phyloP scores from a whole-genome alignment of 2,797 vertebrate genomes.

The Enteromius viviparus region DNA sequence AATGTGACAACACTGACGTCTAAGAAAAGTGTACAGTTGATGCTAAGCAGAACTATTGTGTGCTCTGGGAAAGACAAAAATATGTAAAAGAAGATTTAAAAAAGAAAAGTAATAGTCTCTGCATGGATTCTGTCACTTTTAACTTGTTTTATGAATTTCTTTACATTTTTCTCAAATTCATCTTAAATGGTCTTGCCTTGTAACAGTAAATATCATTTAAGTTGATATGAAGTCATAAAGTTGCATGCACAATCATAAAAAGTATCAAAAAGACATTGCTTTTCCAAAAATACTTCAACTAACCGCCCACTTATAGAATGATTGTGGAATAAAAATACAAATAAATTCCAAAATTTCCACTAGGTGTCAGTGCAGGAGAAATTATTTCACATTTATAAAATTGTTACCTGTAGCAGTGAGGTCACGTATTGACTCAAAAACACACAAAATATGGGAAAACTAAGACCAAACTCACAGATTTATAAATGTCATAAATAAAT shows the following conservation, averaged over 20 bases:
- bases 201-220: background rate
- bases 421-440: too few species aligned
- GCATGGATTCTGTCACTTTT: background rate
- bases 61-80: slow-evolving; percentile 67
- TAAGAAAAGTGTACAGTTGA: slow-evolving; percentile 64
- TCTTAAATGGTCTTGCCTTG: too few species aligned
- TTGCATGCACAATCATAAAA: background rate
- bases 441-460: background rate
- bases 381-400: background rate
- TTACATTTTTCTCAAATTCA: too few species aligned
- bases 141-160: background rate
- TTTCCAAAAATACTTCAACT: background rate
- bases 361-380: slow-evolving; percentile 28
- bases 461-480: background rate
- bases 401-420: background rate
- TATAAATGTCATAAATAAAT: background rate
- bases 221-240: background rate
- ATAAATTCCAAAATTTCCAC: slow-evolving; percentile 5
- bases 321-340: background rate
- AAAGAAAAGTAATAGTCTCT: slow-evolving; percentile 59
- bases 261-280: background rate
- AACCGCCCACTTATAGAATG: background rate
- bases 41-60: slow-evolving; percentile 69
- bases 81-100: slow-evolving; percentile 65
- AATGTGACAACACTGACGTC: slow-evolving; percentile 66